phyloP scores from a whole-genome alignment of 1,140 invertebrate species.

The Aphis craccivora region DNA sequence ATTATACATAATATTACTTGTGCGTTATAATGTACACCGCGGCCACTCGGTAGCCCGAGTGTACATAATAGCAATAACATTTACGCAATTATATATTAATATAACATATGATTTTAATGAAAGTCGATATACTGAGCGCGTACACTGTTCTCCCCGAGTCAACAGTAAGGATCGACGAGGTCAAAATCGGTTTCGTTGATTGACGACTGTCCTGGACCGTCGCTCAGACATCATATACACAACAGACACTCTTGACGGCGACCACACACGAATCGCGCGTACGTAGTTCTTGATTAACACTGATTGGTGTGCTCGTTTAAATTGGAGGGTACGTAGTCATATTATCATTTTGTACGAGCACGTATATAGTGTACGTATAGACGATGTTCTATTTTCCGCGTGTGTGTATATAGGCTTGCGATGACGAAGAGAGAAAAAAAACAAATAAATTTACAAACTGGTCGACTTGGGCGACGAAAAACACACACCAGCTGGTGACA shows the following conservation, averaged over 20 bases:
- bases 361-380: neutral
- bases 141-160: neutral
- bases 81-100: too few relatives aligned
- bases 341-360: neutral
- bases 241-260: neutral
- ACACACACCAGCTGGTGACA: too few relatives aligned
- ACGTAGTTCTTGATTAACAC: constrained; percentile 21
- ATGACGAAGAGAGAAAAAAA: neutral
- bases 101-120: too few relatives aligned
- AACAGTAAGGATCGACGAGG: neutral
- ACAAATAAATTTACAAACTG: neutral
- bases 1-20: too few relatives aligned
- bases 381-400: neutral
- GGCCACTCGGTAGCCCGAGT: too few relatives aligned
- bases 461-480: neutral
- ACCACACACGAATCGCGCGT: neutral
- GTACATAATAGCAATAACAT: too few relatives aligned
- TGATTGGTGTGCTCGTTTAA: constrained; percentile 8
- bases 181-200: constrained; percentile 35
- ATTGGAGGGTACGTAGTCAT: neutral
- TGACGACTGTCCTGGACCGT: neutral
- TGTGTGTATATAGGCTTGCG: neutral
- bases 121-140: neutral
- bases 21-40: too few relatives aligned
- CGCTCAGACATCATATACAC: neutral